Base-by-base conservation (phyloP, 2,113 vertebrate genomes). In the Climacteris rufus region DNA sequence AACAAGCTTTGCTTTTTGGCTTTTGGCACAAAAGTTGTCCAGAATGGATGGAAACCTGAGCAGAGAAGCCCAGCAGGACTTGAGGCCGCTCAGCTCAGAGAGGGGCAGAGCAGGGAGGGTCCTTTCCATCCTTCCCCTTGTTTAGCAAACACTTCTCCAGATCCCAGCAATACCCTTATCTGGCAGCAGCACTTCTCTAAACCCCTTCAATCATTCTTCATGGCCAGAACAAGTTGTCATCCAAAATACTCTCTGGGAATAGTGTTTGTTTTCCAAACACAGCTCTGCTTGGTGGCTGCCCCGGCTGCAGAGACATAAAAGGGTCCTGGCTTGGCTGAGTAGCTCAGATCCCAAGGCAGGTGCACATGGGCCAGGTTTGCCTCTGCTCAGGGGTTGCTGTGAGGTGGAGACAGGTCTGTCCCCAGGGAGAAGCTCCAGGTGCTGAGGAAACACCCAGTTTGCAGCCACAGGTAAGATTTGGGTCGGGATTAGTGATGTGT, bases 191-290 rank as follows among this genome's bases (percentile, higher is more conserved):
- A 69, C 66, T 96, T 92, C 71, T 91, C 70, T 82, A 47, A 92
- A 94, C n/a, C 31, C 72, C 40, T 72, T 63, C 87, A 91, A 79
- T 96, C 75, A 84, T 78, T 60, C 66, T 33, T 54, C 45, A 31
- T 53, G 75, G 50, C 35, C 75, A 83, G 70, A 60, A 40, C 13
- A 60, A 86, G 95, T 96, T 96, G 94, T 74, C 63, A 93, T 81
- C 89, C 94, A 68, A 95, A 97, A 92, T 84, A 93, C 28, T 12
- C 53, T 45, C 50, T 33, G 37, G 28, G 89, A 74, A 71, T 0
- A 1, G 54, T 89, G 66, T 94, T 96, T 97, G 94, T 95, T 97
- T 95, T 37, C 93, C 94, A 95, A 97, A 97, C 64, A 96, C 30
- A 11, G 56, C 87, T 52, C 66, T 60, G 61, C 9, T 54, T 42